Conservation (phyloP, 1,140 invertebrate species). For the Drosophila burlai region DNA sequence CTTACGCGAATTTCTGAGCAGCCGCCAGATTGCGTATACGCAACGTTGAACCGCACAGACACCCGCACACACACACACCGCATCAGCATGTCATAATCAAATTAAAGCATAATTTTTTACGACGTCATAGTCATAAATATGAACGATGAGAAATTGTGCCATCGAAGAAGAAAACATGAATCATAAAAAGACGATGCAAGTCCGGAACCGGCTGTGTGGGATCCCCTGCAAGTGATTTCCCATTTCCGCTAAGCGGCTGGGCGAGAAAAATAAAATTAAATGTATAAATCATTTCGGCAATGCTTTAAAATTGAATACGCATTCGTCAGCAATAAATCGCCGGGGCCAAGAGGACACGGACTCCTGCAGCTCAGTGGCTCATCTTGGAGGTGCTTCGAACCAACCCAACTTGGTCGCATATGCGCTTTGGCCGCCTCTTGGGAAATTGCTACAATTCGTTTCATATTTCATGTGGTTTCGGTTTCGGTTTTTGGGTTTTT, state of each 20-base stretch:
- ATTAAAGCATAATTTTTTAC: conserved; percentile 84
- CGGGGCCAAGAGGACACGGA: conserved; percentile 16
- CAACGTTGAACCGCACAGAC: conserved; percentile 8
- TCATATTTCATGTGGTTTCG: conserved; percentile 75
- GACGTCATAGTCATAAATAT: conserved; percentile 82
- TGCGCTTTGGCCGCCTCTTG: conserved; percentile 60
- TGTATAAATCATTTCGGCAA: conserved; percentile 78
- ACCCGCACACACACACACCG: conserved; percentile 28
- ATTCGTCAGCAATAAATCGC: conserved; percentile 82
- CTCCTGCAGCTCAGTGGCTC: conserved; percentile 28
- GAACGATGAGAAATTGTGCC: conserved; percentile 72
- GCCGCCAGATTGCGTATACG: conserved; percentile 61
- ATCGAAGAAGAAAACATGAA: conserved; percentile 42
- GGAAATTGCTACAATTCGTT: conserved; percentile 81
- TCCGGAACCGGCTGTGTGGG: conserved; percentile 10
- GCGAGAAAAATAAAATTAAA: conserved; percentile 79
- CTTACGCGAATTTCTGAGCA: conserved; percentile 65
- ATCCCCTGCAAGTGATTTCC: conserved; percentile 61
- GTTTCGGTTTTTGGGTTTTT: conserved; percentile 32
- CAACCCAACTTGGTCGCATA: conserved; percentile 61
- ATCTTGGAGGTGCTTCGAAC: conserved; percentile 2
- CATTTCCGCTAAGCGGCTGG: conserved; percentile 56
- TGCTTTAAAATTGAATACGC: conserved; percentile 80
- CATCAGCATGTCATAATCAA: conserved; percentile 70
- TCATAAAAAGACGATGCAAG: conserved; percentile 40